Conservation (phyloP, 2,888 invertebrate species). For the Eulithis prunata region DNA sequence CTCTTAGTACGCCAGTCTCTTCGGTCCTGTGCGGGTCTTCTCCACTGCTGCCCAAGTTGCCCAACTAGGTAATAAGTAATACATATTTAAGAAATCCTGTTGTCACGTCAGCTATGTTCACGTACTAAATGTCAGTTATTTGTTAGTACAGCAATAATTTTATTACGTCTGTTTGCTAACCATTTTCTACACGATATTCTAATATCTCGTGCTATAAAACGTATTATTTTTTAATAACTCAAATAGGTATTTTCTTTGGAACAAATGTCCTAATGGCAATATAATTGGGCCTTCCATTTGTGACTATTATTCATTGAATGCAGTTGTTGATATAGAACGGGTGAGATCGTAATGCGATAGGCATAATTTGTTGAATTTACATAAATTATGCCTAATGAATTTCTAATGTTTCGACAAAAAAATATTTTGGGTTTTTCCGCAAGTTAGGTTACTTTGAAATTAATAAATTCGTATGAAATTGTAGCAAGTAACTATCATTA, state of each 20-base stretch:
- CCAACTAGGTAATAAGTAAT: no score
- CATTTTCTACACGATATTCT: slow-evolving; percentile 9
- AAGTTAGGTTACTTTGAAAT: no score
- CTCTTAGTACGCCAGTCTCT: no score
- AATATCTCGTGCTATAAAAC: slow-evolving; percentile 4
- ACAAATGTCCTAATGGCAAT: slow-evolving; percentile 64
- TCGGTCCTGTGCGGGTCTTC: no score
- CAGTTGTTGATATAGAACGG: slow-evolving; percentile 41
- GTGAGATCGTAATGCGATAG: slow-evolving; percentile 42
- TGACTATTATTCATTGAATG: slow-evolving; percentile 49
- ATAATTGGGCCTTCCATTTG: slow-evolving; percentile 67
- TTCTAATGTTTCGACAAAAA: no score
- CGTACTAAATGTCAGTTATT: background rate
- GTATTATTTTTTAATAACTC: slow-evolving; percentile 57
- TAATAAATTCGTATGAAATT: no score
- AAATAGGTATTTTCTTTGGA: slow-evolving; percentile 57
- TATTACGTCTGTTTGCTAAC: slow-evolving; percentile 15
- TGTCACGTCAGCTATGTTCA: background rate
- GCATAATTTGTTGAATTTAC: slow-evolving; percentile 47
- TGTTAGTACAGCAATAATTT: slow-evolving; percentile 1
- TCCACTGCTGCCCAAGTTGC: no score
- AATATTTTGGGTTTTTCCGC: no score
- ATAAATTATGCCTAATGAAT: slow-evolving; percentile 34
- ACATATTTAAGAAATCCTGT: no score
- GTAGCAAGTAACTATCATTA: no score